Evolutionary conservation across 2,888 invertebrate species (phyloP).

Genomic region (Melanchra persicariae): DNA sequence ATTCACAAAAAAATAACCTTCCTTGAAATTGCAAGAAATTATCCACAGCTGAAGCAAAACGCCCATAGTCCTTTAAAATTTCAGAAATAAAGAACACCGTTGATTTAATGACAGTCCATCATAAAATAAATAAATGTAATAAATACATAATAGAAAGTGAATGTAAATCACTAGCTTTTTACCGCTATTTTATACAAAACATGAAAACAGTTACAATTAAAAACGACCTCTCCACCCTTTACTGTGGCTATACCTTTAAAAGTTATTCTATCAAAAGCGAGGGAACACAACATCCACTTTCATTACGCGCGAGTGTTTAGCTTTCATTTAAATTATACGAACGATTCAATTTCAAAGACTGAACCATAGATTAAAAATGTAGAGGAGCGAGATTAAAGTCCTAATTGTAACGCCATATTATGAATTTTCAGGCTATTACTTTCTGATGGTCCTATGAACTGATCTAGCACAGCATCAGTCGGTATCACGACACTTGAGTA

Average conservation of each 20-base stretch:
- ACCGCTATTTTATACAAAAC: not conserved
- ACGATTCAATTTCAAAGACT: slow-evolving; percentile 47
- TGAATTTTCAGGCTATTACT: too few relatives aligned
- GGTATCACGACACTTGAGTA: too few relatives aligned
- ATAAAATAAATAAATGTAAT: too few relatives aligned
- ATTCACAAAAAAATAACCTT: too few relatives aligned
- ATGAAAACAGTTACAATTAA: slow-evolving; percentile 6
- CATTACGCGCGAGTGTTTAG: slow-evolving; percentile 32
- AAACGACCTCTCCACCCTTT: not conserved
- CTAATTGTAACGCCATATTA: not conserved
- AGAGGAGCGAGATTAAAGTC: not conserved
- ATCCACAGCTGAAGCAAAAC: not conserved
- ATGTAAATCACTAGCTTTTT: too few relatives aligned
- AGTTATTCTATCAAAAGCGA: slow-evolving; percentile 14
- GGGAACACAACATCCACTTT: slow-evolving; percentile 5
- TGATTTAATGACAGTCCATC: too few relatives aligned
- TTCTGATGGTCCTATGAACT: too few relatives aligned
- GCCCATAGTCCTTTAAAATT: not conserved
- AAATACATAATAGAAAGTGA: too few relatives aligned
- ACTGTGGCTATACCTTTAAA: not conserved
- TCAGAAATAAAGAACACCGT: too few relatives aligned
- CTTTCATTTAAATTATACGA: slow-evolving; percentile 49
- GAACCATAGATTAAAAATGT: slow-evolving; percentile 7
- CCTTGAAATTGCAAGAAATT: too few relatives aligned
- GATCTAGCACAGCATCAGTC: too few relatives aligned